Percentiles rank a stretch among this genome's conserved stretches.
Conservation (phyloP, 2,797 vertebrate species). For the Peromyscus attwateri region DNA sequence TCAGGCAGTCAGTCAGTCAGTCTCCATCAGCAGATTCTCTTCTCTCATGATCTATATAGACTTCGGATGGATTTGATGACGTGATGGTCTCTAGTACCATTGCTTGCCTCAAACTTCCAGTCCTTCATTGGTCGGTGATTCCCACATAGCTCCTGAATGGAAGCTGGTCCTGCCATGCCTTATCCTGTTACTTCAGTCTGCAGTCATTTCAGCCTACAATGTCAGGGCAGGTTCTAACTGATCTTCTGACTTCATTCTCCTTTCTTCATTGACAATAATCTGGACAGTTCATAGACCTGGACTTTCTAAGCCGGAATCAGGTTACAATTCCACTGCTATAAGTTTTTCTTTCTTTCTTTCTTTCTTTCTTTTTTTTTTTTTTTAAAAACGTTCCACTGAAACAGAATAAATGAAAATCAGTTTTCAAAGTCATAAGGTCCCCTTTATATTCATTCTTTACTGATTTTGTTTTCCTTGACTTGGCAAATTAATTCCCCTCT, state of each 20-base stretch:
- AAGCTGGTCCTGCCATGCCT: background rate
- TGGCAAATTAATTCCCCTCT: background rate
- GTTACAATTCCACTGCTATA: background rate
- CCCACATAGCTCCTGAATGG: constrained; percentile 3
- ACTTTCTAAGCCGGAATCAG: constrained; percentile 17
- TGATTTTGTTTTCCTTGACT: constrained; percentile 20
- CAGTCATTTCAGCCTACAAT: background rate
- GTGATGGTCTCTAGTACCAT: background rate
- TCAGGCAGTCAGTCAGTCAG: background rate
- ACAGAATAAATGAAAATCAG: constrained; percentile 25
- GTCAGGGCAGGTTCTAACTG: background rate
- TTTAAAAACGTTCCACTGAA: background rate
- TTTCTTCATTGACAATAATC: background rate
- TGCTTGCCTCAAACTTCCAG: background rate
- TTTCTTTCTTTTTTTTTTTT: too few species aligned
- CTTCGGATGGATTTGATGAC: background rate
- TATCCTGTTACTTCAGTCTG: background rate
- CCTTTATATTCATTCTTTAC: background rate
- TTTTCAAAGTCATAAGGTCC: background rate
- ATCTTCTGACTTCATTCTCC: background rate
- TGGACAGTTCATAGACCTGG: background rate
- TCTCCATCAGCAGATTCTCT: background rate
- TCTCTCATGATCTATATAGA: constrained; percentile 46
- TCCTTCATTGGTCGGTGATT: background rate
- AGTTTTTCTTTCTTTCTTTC: too few species aligned